A percentile compares a stretch with the other conserved stretches of the same genome.
Conservation (phyloP, 2,888 invertebrate genomes). For the Perithous albicinctus region DNA sequence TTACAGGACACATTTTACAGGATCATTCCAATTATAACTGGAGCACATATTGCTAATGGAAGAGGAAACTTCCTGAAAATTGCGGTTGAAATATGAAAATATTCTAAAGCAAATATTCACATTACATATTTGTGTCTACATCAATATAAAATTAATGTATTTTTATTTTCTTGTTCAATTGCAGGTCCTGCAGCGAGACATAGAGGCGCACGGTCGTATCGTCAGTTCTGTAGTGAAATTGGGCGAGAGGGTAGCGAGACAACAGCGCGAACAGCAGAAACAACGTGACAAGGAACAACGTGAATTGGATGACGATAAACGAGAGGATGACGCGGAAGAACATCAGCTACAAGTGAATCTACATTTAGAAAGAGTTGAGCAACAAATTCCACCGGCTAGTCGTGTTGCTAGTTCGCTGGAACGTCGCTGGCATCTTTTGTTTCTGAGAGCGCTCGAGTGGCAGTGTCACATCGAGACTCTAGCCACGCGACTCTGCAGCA, state of each 20-base stretch:
- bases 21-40: too few species aligned
- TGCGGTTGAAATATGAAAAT: too few species aligned
- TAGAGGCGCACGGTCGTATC: constrained; percentile 95
- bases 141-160: constrained; percentile 25
- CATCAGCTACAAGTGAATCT: constrained; percentile 78
- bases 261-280: constrained; percentile 77
- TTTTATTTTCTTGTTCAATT: constrained; percentile 85
- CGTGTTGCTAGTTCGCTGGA: constrained; percentile 91
- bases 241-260: constrained; percentile 87
- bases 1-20: too few species aligned
- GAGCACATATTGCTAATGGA: too few species aligned
- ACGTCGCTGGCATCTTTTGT: constrained; percentile 95
- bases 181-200: constrained; percentile 96
- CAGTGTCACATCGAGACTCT: constrained; percentile 95
- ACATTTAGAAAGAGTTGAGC: constrained; percentile 72
- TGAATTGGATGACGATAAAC: constrained; percentile 73
- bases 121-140: neutral
- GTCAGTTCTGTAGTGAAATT: constrained; percentile 92
- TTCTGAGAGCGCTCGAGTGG: constrained; percentile 95
- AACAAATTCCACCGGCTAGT: constrained; percentile 81
- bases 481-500: constrained; percentile 88
- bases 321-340: constrained; percentile 67
- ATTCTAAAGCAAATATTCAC: neutral
- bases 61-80: too few species aligned
- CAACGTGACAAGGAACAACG: constrained; percentile 78